A percentile compares a stretch with the other conserved stretches of the same genome.
These are phyloP conservation scores for Camponotus vicinus DNA, from an alignment of 1,140 invertebrate genomes.

Conservation along the genomic window DNA sequence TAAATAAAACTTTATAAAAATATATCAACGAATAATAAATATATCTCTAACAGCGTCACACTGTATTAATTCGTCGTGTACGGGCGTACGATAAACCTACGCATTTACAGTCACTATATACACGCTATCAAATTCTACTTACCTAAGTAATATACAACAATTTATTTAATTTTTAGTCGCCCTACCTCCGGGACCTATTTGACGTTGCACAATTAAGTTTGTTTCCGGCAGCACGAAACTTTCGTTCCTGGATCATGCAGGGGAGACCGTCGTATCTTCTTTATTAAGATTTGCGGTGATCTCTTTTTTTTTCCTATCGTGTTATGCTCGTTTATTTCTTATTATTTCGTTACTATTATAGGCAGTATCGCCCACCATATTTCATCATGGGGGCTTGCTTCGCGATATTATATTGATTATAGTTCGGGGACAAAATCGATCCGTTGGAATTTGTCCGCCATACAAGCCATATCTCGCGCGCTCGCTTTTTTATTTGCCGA, in stretches of 20 bases:
- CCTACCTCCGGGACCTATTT: conserved; percentile 42
- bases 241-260: neutral
- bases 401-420: conserved; percentile 28
- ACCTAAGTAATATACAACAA: conserved; percentile 81
- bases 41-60: conserved; percentile 83
- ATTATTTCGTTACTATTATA: conserved; percentile 50
- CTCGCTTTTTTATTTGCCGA: neutral
- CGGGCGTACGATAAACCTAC: conserved; percentile 73
- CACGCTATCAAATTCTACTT: conserved; percentile 81
- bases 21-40: conserved; percentile 85
- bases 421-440: conserved; percentile 11
- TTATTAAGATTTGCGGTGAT: conserved; percentile 10
- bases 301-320: neutral
- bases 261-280: neutral
- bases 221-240: neutral
- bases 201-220: conserved; percentile 51
- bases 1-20: conserved; percentile 86
- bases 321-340: neutral
- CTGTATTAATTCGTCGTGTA: conserved; percentile 80
- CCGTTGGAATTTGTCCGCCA: neutral
- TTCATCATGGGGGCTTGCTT: neutral
- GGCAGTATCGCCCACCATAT: neutral
- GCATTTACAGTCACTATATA: conserved; percentile 83
- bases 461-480: neutral
- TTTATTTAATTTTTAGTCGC: conserved; percentile 64